Conservation (phyloP, 1,140 invertebrate species). For the Drosophila prosaltans region DNA sequence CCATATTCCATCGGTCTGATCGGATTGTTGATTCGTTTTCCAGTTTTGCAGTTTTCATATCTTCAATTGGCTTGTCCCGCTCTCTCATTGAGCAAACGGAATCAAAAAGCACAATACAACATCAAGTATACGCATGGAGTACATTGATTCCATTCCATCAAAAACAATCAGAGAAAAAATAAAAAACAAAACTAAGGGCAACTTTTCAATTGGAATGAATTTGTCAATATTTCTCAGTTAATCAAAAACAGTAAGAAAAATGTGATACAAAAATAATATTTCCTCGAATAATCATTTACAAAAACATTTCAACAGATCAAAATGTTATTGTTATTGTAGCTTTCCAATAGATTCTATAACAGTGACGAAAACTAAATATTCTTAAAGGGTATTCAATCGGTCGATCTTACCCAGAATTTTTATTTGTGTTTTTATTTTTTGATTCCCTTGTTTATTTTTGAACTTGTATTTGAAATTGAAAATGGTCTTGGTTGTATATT, state of each 20-base stretch:
- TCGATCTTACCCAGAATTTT: constrained; percentile 5
- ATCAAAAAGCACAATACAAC: background rate
- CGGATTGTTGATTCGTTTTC: constrained; percentile 51
- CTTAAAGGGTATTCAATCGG: background rate
- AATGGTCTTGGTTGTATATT: constrained; percentile 40
- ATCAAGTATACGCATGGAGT: background rate
- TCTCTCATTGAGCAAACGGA: constrained; percentile 4
- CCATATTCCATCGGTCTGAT: constrained; percentile 18
- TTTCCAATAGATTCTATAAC: too few species aligned
- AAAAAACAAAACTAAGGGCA: too few species aligned
- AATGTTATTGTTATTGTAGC: too few species aligned
- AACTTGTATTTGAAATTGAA: constrained; percentile 43
- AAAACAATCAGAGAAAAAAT: too few species aligned
- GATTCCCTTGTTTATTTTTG: background rate
- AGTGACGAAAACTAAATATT: too few species aligned
- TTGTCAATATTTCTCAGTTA: too few species aligned
- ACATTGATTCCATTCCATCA: constrained; percentile 25
- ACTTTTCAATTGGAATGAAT: too few species aligned
- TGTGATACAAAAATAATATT: too few species aligned
- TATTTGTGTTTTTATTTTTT: background rate
- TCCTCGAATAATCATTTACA: too few species aligned
- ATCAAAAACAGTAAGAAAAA: too few species aligned
- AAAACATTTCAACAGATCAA: too few species aligned
- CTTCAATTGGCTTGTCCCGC: constrained; percentile 55
- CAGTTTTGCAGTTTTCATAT: constrained; percentile 60